phyloP scores from a whole-genome alignment of 2,888 invertebrate species.

The Callinectes sapidus region DNA sequence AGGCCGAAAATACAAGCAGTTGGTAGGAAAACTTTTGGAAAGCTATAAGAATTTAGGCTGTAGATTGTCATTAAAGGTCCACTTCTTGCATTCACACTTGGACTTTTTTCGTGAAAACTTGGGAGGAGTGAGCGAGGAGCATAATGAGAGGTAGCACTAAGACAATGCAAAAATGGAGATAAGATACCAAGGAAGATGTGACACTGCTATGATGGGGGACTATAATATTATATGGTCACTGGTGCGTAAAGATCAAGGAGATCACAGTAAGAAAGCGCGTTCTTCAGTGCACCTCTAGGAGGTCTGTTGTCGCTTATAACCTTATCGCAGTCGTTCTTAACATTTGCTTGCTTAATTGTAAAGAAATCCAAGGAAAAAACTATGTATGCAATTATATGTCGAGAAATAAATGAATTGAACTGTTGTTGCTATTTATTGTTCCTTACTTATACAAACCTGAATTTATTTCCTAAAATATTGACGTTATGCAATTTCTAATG shows the following conservation, averaged over 20 bases:
- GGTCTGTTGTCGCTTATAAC: too few species aligned
- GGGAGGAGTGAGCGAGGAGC: constrained; percentile 74
- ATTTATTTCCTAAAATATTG: too few species aligned
- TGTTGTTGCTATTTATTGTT: not conserved
- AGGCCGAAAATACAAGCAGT: constrained; percentile 36
- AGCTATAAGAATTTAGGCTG: constrained; percentile 73
- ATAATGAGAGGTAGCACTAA: constrained; percentile 75
- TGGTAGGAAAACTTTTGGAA: too few species aligned
- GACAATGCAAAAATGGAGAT: constrained; percentile 74
- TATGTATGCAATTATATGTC: not conserved
- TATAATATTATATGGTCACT: constrained; percentile 73
- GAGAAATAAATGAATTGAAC: not conserved
- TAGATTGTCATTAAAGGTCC: constrained; percentile 74
- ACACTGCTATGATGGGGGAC: constrained; percentile 75
- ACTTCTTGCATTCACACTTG: too few species aligned
- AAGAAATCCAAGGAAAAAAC: not conserved
- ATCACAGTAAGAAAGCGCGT: not conserved
- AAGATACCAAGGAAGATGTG: constrained; percentile 75
- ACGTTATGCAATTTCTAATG: too few species aligned
- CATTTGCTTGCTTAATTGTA: not conserved
- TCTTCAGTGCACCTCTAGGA: constrained; percentile 8
- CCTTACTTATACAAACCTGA: not conserved
- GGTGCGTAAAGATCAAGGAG: not conserved
- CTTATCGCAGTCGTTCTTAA: not conserved
- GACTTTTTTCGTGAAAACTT: too few species aligned